phyloP scores from a whole-genome alignment of 2,113 vertebrate species.

The Mastomys coucha region DNA sequence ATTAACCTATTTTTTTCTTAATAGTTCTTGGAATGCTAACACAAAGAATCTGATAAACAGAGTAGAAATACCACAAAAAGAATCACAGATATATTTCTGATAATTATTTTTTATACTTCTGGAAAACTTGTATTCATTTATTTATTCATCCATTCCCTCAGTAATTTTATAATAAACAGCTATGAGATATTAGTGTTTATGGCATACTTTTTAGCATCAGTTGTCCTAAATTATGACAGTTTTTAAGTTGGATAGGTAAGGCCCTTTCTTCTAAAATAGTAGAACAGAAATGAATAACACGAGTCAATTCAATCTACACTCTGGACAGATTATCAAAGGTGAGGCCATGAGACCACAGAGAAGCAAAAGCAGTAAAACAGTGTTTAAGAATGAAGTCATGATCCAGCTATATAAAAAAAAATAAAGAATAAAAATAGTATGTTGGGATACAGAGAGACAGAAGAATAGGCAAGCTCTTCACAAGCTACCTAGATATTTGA shows the following conservation, averaged over 20 bases:
- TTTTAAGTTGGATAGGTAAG: not conserved
- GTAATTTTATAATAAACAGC: not conserved
- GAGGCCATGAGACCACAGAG: not conserved
- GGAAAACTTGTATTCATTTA: not conserved
- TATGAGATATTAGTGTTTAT: not conserved
- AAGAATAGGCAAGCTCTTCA: not conserved
- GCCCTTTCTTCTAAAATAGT: not conserved
- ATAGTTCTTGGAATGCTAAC: not conserved
- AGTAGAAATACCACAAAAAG: not conserved
- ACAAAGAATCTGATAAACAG: not conserved
- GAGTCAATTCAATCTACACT: not conserved
- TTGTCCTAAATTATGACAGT: not conserved
- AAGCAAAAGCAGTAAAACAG: not conserved
- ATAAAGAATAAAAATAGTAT: not conserved
- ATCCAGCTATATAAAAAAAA: not conserved
- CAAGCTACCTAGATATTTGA: not conserved
- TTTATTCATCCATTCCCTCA: not conserved
- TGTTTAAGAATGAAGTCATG: not conserved
- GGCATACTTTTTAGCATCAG: fast-evolving
- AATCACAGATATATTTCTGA: not conserved
- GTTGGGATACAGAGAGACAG: not conserved
- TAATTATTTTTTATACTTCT: not conserved
- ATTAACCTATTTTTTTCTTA: not conserved
- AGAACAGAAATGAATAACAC: not conserved
- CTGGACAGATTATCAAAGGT: not conserved